Evolutionary conservation across 1,140 invertebrate species (phyloP).

Genomic region (Belonocnema kinseyi): DNA sequence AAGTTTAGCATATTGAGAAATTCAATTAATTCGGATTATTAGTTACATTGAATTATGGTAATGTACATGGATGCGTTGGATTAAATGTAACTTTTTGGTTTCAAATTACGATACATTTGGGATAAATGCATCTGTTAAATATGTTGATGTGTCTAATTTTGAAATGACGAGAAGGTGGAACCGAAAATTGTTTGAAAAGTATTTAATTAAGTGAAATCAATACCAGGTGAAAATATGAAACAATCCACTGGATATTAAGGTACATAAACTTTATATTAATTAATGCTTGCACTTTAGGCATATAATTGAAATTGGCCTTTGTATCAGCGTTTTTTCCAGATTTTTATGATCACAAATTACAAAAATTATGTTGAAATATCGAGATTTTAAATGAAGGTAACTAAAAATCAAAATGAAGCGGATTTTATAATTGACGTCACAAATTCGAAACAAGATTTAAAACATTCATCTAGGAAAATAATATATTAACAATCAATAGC

Average conservation of each 20-base stretch:
- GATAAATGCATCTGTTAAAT: not conserved
- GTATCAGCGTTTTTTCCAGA: not conserved
- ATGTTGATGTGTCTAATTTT: not conserved
- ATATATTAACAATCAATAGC: no score
- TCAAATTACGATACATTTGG: not conserved
- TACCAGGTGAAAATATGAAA: not conserved
- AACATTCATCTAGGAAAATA: no score
- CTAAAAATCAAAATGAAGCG: no score
- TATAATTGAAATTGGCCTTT: not conserved
- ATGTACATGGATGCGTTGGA: not conserved
- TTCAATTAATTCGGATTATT: no score
- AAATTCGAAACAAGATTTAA: no score
- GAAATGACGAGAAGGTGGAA: not conserved
- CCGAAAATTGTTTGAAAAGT: not conserved
- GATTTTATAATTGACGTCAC: no score
- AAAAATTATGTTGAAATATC: not conserved
- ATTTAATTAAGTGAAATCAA: not conserved
- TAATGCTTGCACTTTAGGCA: not conserved
- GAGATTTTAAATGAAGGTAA: no score
- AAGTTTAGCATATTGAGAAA: no score
- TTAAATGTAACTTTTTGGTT: not conserved
- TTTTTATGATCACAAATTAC: not conserved
- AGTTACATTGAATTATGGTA: not conserved
- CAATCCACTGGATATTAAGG: not conserved
- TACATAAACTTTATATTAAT: not conserved